Conservation (phyloP, 2,113 vertebrate genomes). For the Rhegmatorhina hoffmannsi region DNA sequence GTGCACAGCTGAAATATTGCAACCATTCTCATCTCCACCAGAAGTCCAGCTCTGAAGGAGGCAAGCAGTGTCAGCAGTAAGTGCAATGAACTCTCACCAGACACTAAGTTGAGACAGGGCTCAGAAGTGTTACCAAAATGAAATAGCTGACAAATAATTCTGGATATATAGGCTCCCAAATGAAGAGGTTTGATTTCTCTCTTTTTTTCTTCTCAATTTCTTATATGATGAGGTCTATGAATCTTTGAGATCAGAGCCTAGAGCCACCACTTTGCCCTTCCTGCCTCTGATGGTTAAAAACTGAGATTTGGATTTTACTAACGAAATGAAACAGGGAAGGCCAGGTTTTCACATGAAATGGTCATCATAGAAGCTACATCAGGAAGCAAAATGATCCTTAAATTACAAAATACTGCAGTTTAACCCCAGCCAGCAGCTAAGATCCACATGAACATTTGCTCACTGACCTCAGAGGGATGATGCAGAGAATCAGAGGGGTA, state of each 20-base stretch:
- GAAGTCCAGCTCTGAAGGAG: neutral
- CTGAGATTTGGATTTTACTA: neutral
- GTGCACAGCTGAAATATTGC: neutral
- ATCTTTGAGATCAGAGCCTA: neutral
- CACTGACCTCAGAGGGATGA: too few species aligned
- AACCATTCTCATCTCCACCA: neutral
- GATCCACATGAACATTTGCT: neutral
- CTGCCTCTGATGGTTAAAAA: neutral
- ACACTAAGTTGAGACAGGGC: neutral
- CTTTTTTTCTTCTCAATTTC: neutral
- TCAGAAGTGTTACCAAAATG: neutral
- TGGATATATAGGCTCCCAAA: neutral
- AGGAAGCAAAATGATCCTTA: neutral
- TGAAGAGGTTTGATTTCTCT: neutral
- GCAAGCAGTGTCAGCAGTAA: neutral
- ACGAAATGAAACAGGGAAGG: neutral
- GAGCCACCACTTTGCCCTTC: neutral
- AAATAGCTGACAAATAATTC: neutral
- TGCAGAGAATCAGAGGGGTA: neutral
- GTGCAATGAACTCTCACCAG: rapidly evolving
- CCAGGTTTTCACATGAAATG: neutral
- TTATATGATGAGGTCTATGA: neutral
- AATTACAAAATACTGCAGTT: neutral
- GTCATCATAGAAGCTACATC: neutral
- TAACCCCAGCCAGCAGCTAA: neutral